Percentiles rank a stretch among this genome's conserved stretches.
Conservation (phyloP, 2,888 invertebrate species). For the Netelia virgata region DNA sequence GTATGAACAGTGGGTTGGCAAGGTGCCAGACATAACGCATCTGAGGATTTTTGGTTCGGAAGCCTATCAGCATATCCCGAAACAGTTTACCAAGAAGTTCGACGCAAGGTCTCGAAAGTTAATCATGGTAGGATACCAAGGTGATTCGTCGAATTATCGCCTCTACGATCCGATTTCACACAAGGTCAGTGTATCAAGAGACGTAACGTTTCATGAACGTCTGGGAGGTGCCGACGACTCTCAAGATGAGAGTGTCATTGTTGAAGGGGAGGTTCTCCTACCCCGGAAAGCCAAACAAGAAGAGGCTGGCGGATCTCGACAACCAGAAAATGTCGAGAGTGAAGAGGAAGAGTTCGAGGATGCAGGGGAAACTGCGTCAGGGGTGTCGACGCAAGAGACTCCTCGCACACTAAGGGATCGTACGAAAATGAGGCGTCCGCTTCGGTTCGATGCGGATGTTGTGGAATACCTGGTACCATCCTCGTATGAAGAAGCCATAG, state of each 20-base stretch:
- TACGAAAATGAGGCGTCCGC: too few species aligned
- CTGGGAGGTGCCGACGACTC: neutral
- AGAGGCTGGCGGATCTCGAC: neutral
- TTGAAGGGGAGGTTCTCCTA: neutral
- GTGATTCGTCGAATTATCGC: constrained; percentile 1
- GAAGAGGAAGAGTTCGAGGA: constrained; percentile 20
- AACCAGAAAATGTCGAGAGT: constrained; percentile 13
- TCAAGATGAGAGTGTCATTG: neutral
- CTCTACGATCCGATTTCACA: neutral
- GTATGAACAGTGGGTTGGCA: constrained; percentile 26
- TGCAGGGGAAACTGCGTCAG: neutral
- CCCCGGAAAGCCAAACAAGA: neutral
- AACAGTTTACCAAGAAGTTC: constrained; percentile 18
- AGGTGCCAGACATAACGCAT: neutral
- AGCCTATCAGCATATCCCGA: constrained; percentile 21
- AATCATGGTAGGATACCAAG: constrained; percentile 26
- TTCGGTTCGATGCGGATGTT: neutral
- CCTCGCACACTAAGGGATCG: constrained; percentile 29
- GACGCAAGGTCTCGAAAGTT: neutral
- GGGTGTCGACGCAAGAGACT: neutral
- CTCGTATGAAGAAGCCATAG: neutral
- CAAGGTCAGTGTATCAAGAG: neutral
- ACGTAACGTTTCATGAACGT: neutral
- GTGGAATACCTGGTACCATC: neutral
- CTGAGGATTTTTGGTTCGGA: constrained; percentile 1